phyloP scores from a whole-genome alignment of 2,888 invertebrate species.

The Argyresthia goedartella region DNA sequence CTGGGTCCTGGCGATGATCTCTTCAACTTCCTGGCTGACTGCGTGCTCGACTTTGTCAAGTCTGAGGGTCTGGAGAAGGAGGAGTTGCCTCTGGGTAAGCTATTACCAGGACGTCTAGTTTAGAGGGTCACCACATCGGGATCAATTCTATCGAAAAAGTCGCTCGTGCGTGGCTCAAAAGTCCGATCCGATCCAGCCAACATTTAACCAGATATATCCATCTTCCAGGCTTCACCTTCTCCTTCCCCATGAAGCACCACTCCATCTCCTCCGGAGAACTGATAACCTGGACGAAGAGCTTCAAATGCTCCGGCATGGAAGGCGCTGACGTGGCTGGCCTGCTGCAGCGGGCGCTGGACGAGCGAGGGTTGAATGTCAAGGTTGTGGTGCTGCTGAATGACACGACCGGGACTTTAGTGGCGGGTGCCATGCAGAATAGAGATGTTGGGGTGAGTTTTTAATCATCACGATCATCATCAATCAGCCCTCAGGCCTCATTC shows the following conservation, averaged over 20 bases:
- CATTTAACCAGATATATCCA: too few relatives aligned
- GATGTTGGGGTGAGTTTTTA: constrained; percentile 53
- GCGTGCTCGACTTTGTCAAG: constrained; percentile 78
- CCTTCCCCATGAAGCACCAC: constrained; percentile 85
- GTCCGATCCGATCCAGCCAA: too few relatives aligned
- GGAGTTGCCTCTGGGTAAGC: constrained; percentile 75
- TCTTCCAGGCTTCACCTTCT: constrained; percentile 82
- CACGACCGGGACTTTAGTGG: constrained; percentile 79
- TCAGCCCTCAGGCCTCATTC: too few relatives aligned
- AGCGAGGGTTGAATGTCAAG: constrained; percentile 69
- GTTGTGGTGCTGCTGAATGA: constrained; percentile 84
- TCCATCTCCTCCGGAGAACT: constrained; percentile 80
- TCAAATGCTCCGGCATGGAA: constrained; percentile 79
- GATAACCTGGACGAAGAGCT: constrained; percentile 88
- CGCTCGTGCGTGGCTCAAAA: too few relatives aligned
- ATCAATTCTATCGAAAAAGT: neutral
- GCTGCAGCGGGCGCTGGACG: constrained; percentile 74
- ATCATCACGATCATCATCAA: neutral
- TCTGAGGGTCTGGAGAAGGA: constrained; percentile 69
- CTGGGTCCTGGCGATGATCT: constrained; percentile 74
- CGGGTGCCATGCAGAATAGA: constrained; percentile 76
- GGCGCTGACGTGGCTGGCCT: constrained; percentile 78
- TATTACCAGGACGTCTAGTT: neutral
- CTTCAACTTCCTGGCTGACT: constrained; percentile 82
- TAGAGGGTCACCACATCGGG: neutral